Conservation (phyloP, 2,888 invertebrate species). For the Diarsia rubi region DNA sequence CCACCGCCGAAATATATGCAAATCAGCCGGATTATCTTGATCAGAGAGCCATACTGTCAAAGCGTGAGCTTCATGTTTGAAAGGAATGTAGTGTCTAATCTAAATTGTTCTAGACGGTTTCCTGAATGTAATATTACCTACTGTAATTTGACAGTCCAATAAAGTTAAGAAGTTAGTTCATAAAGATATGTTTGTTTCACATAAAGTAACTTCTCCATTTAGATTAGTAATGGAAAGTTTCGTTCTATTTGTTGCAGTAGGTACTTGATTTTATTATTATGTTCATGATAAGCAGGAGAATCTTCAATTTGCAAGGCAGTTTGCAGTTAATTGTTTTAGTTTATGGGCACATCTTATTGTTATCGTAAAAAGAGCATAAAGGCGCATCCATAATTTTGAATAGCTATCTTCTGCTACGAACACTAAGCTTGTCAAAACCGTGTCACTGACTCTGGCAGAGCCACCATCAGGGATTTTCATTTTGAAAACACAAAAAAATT, state of each 20-base stretch:
- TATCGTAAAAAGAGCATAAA: neutral
- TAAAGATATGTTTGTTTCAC: neutral
- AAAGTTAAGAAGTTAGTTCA: constrained; percentile 24
- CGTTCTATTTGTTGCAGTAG: constrained; percentile 12
- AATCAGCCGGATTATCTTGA: constrained; percentile 59
- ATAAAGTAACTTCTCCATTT: constrained; percentile 14
- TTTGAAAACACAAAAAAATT: no score
- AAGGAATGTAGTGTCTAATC: constrained; percentile 35
- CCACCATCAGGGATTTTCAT: no score
- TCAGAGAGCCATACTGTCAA: constrained; percentile 14
- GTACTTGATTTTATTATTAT: constrained; percentile 15
- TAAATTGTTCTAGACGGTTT: constrained; percentile 18
- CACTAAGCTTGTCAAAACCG: no score
- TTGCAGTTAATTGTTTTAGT: neutral
- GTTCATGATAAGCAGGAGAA: constrained; percentile 4
- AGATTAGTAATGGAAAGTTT: constrained; percentile 23
- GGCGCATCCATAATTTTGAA: no score
- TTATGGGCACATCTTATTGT: neutral
- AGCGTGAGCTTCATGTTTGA: constrained; percentile 16
- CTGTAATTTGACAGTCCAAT: constrained; percentile 50
- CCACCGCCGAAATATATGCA: constrained; percentile 57
- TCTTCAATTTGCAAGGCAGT: constrained; percentile 4
- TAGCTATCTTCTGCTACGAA: no score
- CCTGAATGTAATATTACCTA: neutral
- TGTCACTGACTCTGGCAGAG: no score